A percentile compares a stretch with the other conserved stretches of the same genome.
phyloP scores from a whole-genome alignment of 2,797 vertebrate species.

The Lepus townsendii region DNA sequence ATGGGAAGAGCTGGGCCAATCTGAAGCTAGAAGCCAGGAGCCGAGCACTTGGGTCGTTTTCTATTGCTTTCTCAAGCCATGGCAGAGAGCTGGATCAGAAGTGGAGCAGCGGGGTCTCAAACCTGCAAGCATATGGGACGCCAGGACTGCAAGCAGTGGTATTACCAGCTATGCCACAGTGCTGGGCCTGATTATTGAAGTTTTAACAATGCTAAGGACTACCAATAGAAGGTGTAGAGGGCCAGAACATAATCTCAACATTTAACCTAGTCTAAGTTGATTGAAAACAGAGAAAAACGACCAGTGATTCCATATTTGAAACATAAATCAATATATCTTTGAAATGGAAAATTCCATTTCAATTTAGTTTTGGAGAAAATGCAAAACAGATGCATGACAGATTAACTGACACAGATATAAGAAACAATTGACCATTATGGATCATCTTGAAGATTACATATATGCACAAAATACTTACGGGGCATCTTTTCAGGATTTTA shows the following conservation, averaged over 20 bases:
- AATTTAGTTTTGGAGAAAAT: not conserved
- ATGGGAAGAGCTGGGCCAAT: no score
- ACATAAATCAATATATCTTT: not conserved
- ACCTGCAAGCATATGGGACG: no score
- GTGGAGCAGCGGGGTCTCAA: no score
- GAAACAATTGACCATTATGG: no score
- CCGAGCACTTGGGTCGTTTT: no score
- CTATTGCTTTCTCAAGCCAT: no score
- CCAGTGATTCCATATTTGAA: not conserved
- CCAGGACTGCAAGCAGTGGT: no score
- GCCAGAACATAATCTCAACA: not conserved
- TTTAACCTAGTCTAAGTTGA: not conserved
- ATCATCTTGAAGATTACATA: not conserved
- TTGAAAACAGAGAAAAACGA: not conserved
- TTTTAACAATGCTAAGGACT: not conserved
- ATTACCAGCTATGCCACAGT: no score
- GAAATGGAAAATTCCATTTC: not conserved
- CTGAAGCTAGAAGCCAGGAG: no score
- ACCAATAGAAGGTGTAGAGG: not conserved
- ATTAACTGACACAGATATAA: not conserved
- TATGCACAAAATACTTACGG: not conserved
- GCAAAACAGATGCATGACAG: not conserved
- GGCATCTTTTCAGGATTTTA: not conserved
- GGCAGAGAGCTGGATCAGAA: no score
- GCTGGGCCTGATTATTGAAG: not conserved